Base-by-base conservation (phyloP, 2,888 invertebrate species). In the Drosophila eohydei region DNA sequence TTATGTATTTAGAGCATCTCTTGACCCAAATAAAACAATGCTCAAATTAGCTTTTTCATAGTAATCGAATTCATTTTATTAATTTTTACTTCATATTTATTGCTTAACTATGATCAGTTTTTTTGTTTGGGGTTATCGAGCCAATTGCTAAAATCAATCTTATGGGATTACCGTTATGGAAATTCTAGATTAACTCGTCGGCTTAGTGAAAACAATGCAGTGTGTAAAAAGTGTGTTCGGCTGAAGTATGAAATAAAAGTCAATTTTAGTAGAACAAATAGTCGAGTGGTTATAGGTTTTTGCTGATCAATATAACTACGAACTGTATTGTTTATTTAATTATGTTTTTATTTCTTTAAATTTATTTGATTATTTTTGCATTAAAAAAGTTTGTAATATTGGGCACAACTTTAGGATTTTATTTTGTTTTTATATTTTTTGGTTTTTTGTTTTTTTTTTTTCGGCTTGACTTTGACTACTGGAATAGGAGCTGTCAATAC, bases 41-140 rank as follows among this genome's bases (percentile, higher is more conserved):
- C 50, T 36, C 36, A 40, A 32, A 36, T 36, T 28, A 14, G 21
- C 21, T 36, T 63, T 76, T 76, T 62, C 59, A 83, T 70, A 51
- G 60, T 80, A 88, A 77, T 80, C 62, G 68, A 80, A 88, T 68
- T 81, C 56, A 36, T 57, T 64, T 83, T 62, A 76, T 84, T 84
- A 40, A 70, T 43, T 81, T 83, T 81, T 67, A 84, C 69, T 83
- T 73, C 78, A 81, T 68, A 80, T 77, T 64, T 70, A 78, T 65
- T 68, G 80, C 65, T 56, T 56, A 38, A 34, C 43, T 50, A 57
- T 38, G 26, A 67, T 54, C 68, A 46, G 51, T 26, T 30, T 12
- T 4, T 16, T 32, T 44, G 5, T 7, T 32, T 32, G 38, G 14
- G 21, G 60, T 70, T 40, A 26, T 67, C 14, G 32, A 32, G 43